Evolutionary conservation across 2,888 invertebrate genomes (phyloP).

Genomic region (Lydus trimaculatus): DNA sequence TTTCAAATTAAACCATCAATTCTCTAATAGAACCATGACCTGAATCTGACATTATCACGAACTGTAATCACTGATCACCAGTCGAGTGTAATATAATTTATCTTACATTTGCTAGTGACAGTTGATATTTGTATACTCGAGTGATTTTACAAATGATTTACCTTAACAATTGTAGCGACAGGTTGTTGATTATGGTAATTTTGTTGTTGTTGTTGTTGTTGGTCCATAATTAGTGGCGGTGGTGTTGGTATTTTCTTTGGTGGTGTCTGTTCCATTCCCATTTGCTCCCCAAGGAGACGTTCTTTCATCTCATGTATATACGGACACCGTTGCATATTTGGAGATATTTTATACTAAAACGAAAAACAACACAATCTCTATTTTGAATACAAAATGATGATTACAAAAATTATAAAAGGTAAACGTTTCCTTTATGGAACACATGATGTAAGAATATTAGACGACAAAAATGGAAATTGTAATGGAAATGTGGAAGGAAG

Average conservation of each 20-base stretch:
- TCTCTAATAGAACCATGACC: background rate
- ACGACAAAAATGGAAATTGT: slow-evolving; percentile 13
- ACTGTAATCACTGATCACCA: background rate
- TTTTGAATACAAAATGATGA: background rate
- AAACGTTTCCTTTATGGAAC: background rate
- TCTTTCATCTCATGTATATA: slow-evolving; percentile 95
- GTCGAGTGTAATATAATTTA: background rate
- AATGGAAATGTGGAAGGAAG: slow-evolving; percentile 22
- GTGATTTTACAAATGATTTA: slow-evolving; percentile 60
- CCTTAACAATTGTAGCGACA: slow-evolving; percentile 90
- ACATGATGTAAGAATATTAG: background rate
- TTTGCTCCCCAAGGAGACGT: slow-evolving; percentile 79
- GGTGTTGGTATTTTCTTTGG: slow-evolving; percentile 61
- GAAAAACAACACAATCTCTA: background rate
- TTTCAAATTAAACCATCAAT: background rate
- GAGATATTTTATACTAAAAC: slow-evolving; percentile 61
- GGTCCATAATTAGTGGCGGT: slow-evolving; percentile 62
- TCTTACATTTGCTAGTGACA: background rate
- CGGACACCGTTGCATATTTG: slow-evolving; percentile 86
- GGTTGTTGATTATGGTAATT: slow-evolving; percentile 63
- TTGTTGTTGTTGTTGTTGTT: slow-evolving; percentile 61
- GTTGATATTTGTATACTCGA: background rate
- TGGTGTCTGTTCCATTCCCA: slow-evolving; percentile 69
- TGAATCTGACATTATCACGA: background rate
- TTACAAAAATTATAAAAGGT: background rate